Conservation (phyloP, 2,888 invertebrate species). For the Himalopsyche tibetana region DNA sequence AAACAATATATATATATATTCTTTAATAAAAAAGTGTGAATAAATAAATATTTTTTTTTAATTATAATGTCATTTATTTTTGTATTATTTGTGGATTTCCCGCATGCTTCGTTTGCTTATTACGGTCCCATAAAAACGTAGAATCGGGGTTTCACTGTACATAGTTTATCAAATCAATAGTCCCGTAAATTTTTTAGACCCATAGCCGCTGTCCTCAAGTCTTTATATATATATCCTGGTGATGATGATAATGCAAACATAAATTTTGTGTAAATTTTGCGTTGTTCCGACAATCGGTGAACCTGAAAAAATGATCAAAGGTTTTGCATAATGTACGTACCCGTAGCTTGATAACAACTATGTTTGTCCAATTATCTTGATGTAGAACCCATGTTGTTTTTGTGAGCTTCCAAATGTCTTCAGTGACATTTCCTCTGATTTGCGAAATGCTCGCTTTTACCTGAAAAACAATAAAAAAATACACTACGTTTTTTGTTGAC, state of each 20-base stretch:
- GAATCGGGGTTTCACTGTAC: too few relatives aligned
- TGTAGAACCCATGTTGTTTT: slow-evolving; percentile 79
- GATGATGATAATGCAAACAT: neutral
- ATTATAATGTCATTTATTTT: too few relatives aligned
- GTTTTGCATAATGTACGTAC: slow-evolving; percentile 67
- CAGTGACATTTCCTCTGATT: slow-evolving; percentile 85
- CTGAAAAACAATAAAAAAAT: slow-evolving; percentile 71
- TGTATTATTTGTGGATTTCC: too few relatives aligned
- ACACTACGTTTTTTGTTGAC: neutral
- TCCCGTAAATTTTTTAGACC: too few relatives aligned
- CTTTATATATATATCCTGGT: neutral
- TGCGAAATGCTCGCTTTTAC: slow-evolving; percentile 85
- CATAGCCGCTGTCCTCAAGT: too few relatives aligned
- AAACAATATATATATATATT: too few relatives aligned
- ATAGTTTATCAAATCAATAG: too few relatives aligned
- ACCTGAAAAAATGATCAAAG: neutral
- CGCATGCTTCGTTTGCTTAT: too few relatives aligned
- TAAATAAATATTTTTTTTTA: too few relatives aligned
- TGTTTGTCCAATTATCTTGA: slow-evolving; percentile 87
- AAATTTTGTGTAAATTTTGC: neutral
- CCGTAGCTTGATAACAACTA: slow-evolving; percentile 80
- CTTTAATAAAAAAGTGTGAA: too few relatives aligned
- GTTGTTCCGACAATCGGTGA: neutral
- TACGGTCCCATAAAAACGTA: too few relatives aligned
- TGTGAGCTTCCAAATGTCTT: slow-evolving; percentile 87